phyloP scores from a whole-genome alignment of 1,140 invertebrate species.

The Harpegnathos saltator region DNA sequence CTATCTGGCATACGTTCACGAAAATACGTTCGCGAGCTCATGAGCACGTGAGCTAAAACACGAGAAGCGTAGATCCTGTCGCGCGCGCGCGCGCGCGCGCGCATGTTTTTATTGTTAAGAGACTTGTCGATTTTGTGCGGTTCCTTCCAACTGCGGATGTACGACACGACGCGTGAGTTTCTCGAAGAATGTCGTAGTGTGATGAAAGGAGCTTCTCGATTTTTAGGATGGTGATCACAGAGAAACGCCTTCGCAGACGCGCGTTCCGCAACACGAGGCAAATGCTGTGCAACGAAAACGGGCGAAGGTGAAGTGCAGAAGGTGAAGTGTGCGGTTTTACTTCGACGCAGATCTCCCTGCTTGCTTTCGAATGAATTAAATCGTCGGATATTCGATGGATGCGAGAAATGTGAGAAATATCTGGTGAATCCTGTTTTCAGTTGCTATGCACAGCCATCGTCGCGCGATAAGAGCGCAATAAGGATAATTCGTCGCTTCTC shows the following conservation, averaged over 20 bases:
- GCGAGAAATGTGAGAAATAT: not conserved
- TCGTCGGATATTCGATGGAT: not conserved
- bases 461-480: too few species aligned
- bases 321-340: not conserved
- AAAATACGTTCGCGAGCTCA: not conserved
- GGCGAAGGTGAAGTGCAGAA: not conserved
- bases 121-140: too few species aligned
- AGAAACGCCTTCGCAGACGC: too few species aligned
- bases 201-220: too few species aligned
- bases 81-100: not conserved
- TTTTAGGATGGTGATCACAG: too few species aligned
- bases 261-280: too few species aligned
- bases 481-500: too few species aligned
- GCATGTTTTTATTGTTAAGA: too few species aligned
- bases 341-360: not conserved
- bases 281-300: not conserved
- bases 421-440: not conserved
- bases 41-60: not conserved
- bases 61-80: not conserved
- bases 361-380: not conserved
- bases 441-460: too few species aligned
- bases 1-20: slow-evolving; percentile 1
- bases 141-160: too few species aligned
- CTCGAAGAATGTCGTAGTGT: too few species aligned
- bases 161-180: too few species aligned